Evolutionary conservation across 2,113 vertebrate species (phyloP), one percentile per base, ranked within the genome.

Genomic region (Galemys pyrenaicus): DNA sequence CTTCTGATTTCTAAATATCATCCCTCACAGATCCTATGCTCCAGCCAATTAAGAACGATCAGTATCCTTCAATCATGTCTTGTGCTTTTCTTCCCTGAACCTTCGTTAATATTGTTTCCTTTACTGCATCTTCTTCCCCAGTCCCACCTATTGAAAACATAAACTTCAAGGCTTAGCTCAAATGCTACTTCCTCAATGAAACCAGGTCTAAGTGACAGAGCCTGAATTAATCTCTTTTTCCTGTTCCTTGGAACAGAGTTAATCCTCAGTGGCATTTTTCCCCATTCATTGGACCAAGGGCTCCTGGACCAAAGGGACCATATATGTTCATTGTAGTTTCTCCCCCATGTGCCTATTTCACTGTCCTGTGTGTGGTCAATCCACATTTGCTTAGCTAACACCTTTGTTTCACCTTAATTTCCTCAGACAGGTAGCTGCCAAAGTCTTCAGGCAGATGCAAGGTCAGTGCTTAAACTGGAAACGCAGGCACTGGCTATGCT

Each of bases 1-100:
- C 44, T 85, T 81, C 54, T 78, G 65, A 26, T 87, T 80, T 93
- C 35, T 91, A 83, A 94, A 84, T 87, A 84, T 41, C 83, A n/a
- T 70, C 51, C 30, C 22, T 90, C 77, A 90, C 10, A 84, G 67
- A 94, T 64, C 1, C 41, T 70, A 71, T 28, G 35, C 7, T 80
- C 10, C 22, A 82, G 51, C 17, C 32, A 94, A 12, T 51, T 74
- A 83, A 19, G 37, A 87, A 44, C 35, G 92, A 20, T 89, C 94
- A 78, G 44, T 85, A 70, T 46, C 82, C 73, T 56, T 9, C 64
- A 92, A 94, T 75, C 81, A 90, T 5, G 15, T 32, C 51, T 78
- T 68, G 30, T 54, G 32, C 10, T 94, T 88, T 89, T 62, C 67
- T 22, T 89, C 28, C 24, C 9, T 60, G n/a, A 94, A 91, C 15